These are phyloP conservation scores for Diplazon laetatorius DNA, from an alignment of 2,888 invertebrate genomes.

Conservation along the genomic window DNA sequence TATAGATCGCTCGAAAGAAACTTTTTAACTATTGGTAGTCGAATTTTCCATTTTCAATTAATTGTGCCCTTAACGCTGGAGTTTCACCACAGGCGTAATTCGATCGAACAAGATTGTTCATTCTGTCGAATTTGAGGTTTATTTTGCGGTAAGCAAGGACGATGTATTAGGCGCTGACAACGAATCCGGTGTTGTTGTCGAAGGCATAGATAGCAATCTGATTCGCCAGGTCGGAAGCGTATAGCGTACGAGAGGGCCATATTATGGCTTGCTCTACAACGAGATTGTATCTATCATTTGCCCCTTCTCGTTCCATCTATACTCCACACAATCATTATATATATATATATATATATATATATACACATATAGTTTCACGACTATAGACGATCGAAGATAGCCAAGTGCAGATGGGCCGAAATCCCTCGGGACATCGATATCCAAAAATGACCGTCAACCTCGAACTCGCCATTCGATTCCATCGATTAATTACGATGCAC, in stretches of 20 bases:
- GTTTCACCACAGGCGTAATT: background rate
- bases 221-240: background rate
- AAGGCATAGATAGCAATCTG: conserved; percentile 67
- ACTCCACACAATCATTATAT: background rate
- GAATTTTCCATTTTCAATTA: too few relatives aligned
- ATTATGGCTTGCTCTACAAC: conserved; percentile 8
- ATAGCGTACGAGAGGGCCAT: background rate
- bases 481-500: conserved; percentile 32
- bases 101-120: background rate
- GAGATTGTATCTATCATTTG: conserved; percentile 29
- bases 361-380: conserved; percentile 25
- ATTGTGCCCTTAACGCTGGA: too few relatives aligned
- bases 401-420: conserved; percentile 48
- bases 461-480: background rate
- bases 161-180: conserved; percentile 25
- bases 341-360: conserved; percentile 31
- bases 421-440: conserved; percentile 16
- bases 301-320: conserved; percentile 38
- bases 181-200: conserved; percentile 69
- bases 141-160: background rate
- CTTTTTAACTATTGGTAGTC: too few relatives aligned
- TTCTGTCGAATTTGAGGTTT: background rate
- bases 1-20: too few relatives aligned
- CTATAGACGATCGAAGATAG: conserved; percentile 54
- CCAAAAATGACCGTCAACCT: background rate